A percentile compares a stretch with the other conserved stretches of the same genome.
Evolutionary conservation across 2,888 invertebrate species (phyloP).

Genomic region (Epirrita christyi): DNA sequence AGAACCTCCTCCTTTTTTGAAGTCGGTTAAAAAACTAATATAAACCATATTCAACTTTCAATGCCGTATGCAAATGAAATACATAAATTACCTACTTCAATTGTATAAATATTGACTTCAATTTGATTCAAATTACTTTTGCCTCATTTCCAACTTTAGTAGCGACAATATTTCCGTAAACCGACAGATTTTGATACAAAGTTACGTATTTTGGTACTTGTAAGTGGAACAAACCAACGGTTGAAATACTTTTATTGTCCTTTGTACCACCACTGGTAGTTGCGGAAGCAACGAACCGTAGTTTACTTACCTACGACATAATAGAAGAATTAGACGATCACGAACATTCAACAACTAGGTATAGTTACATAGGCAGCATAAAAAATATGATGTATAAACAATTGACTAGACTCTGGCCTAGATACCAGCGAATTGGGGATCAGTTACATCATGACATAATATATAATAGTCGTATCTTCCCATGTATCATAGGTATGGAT

Average conservation of each 20-base stretch:
- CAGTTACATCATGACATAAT: too few relatives aligned
- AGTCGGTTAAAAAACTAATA: too few relatives aligned
- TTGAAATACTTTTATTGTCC: constrained; percentile 13
- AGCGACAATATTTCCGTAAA: not conserved
- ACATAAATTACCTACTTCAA: not conserved
- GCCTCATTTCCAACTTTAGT: constrained; percentile 4
- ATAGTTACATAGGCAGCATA: too few relatives aligned
- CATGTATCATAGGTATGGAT: too few relatives aligned
- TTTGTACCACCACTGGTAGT: constrained; percentile 1
- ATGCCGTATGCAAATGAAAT: not conserved
- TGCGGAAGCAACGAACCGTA: constrained; percentile 13
- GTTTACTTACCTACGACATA: constrained; percentile 13
- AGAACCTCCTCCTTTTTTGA: too few relatives aligned
- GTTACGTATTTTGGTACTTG: not conserved
- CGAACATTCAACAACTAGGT: too few relatives aligned
- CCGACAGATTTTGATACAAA: not conserved
- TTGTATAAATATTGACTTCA: constrained; percentile 3
- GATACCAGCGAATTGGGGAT: too few relatives aligned
- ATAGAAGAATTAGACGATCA: constrained; percentile 17
- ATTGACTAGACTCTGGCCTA: too few relatives aligned
- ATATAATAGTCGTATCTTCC: too few relatives aligned
- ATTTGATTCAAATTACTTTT: constrained; percentile 6
- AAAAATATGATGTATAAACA: too few relatives aligned
- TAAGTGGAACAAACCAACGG: constrained; percentile 13
- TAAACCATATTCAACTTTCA: too few relatives aligned